Evolutionary conservation across 2,797 vertebrate species (phyloP).

Genomic region (Taenioides sp.): DNA sequence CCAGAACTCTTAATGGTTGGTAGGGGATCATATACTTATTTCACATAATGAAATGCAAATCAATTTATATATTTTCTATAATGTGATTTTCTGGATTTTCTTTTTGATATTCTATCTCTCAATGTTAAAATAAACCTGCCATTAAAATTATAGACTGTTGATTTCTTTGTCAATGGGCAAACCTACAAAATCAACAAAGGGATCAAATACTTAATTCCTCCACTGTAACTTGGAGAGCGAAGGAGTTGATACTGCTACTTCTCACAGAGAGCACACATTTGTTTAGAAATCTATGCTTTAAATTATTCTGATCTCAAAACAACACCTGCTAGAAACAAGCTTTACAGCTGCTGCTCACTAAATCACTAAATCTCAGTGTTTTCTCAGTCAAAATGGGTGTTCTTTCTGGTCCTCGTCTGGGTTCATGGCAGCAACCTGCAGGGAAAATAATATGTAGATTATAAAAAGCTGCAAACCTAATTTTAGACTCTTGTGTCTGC

Average conservation of each 20-base stretch:
- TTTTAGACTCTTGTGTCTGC: background rate
- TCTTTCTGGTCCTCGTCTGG: background rate
- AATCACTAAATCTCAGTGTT: background rate
- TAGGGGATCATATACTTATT: too few relatives aligned
- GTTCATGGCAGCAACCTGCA: conserved; percentile 36
- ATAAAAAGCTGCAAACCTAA: background rate
- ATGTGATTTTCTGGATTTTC: too few relatives aligned
- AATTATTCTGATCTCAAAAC: conserved; percentile 24
- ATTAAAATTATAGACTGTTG: too few relatives aligned
- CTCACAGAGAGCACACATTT: conserved; percentile 31
- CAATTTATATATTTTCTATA: too few relatives aligned
- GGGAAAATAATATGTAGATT: conserved; percentile 6
- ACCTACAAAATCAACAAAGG: too few relatives aligned
- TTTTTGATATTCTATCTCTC: too few relatives aligned
- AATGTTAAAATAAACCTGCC: too few relatives aligned
- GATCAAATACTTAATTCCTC: too few relatives aligned
- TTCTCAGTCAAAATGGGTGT: background rate
- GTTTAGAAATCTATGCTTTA: conserved; percentile 12
- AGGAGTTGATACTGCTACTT: conserved; percentile 18
- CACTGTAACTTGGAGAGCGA: conserved; percentile 1
- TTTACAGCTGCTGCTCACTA: conserved; percentile 2
- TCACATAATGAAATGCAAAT: too few relatives aligned
- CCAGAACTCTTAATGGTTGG: too few relatives aligned
- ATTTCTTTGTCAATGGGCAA: too few relatives aligned
- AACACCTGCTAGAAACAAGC: conserved; percentile 21